These are phyloP conservation scores for Smutsia gigantea DNA, from an alignment of 2,797 vertebrate genomes.

Conservation along the genomic window DNA sequence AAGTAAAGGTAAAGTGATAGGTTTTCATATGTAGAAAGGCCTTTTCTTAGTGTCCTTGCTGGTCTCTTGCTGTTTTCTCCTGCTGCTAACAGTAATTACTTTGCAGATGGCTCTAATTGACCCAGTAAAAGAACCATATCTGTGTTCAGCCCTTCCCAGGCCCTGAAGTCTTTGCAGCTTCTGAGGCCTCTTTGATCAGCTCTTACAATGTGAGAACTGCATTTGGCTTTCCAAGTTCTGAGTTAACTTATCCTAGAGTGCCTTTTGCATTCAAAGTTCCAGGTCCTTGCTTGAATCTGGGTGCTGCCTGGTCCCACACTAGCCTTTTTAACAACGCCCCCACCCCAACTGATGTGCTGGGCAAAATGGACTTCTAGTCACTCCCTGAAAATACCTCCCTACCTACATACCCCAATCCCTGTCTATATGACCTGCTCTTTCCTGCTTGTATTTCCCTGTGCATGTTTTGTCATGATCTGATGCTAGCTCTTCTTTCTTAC, in stretches of 20 bases:
- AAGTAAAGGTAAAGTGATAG: slow-evolving; percentile 23
- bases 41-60: slow-evolving; percentile 22
- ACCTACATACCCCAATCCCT: neutral
- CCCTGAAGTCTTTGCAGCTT: neutral
- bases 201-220: neutral
- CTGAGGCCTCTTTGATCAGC: neutral
- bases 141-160: slow-evolving; percentile 37
- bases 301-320: neutral
- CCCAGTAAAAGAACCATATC: slow-evolving; percentile 51
- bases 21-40: slow-evolving; percentile 49
- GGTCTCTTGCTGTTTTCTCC: slow-evolving; percentile 55
- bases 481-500: neutral
- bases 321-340: neutral
- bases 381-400: neutral
- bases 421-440: neutral
- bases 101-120: slow-evolving; percentile 75
- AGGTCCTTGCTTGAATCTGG: neutral
- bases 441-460: neutral
- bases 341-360: neutral
- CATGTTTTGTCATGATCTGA: neutral
- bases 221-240: neutral
- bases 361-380: too few species aligned
- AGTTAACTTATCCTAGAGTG: neutral
- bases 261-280: neutral
- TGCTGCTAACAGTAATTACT: slow-evolving; percentile 77